Evolutionary conservation across 2,113 vertebrate genomes (phyloP), one percentile per base, ranked within the genome.

Genomic region (Symphodus melops): DNA sequence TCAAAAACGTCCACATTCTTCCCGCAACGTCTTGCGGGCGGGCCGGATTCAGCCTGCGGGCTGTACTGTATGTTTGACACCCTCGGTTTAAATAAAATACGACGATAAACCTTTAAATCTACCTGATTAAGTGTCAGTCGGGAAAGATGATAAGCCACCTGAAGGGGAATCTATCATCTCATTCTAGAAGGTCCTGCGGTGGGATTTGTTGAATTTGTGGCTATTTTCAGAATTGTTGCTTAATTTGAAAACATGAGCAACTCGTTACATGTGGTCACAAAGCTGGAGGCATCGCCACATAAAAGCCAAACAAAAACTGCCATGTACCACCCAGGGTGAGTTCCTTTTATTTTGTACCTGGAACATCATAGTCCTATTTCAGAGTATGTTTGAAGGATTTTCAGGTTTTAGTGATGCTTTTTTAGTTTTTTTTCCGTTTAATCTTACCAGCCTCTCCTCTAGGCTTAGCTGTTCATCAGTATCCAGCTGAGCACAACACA

Each of bases 381-480:
- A 53, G 10, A 36, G 46, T 72, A 62, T 61, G 33, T 64, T 65
- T 65, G 14, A 36, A 36, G 57, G 61, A 42, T 33, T 54, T 57
- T 25, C 23, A 19, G 39, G 49, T 76, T 78, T 77, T 72, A 73
- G 64, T 44, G 36, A 72, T 12, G 63, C 41, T 69, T 87, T 49
- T 28, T n/a, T n/a, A n/a, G n/a, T n/a, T n/a, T n/a, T n/a, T n/a
- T n/a, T n/a, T n/a, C n/a, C n/a, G n/a, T n/a, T 72, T 75, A 81
- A 87, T 82, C 91, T 87, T 73, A 94, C 92, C 90, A 84, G 74
- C 79, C 76, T 76, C 76, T 91, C 87, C 66, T 87, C 86, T 36
- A 72, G 58, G 68, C 75, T 72, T 44, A 56, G 66, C 84, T 68
- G 83, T 44, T 85, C 75, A 19, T 78, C 75, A 55, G 66, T 28